phyloP scores from a whole-genome alignment of 2,888 invertebrate genomes.

The Melinopterus prodromus region DNA sequence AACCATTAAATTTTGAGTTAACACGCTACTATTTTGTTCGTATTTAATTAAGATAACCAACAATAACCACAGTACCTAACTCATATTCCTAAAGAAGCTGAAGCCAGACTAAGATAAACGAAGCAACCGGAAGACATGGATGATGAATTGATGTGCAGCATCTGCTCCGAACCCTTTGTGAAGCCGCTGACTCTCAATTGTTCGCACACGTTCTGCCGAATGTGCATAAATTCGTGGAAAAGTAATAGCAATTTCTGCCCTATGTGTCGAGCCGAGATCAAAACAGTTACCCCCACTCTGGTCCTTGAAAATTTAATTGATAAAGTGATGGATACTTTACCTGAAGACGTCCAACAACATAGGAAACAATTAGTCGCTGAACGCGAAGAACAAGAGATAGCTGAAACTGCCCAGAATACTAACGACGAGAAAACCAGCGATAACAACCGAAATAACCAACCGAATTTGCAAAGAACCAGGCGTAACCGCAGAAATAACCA shows the following conservation, averaged over 20 bases:
- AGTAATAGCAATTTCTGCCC: background rate
- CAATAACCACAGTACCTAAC: too few relatives aligned
- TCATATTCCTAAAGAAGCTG: too few relatives aligned
- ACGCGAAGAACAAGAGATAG: background rate
- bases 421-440: background rate
- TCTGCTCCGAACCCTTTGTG: background rate
- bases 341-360: background rate
- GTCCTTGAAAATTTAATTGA: background rate
- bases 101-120: too few relatives aligned
- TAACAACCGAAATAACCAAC: too few relatives aligned
- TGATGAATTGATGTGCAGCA: background rate
- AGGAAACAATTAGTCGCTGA: background rate
- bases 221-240: background rate
- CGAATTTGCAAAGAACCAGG: too few relatives aligned
- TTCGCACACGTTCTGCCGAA: background rate
- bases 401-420: background rate
- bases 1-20: too few relatives aligned
- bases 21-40: too few relatives aligned
- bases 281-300: background rate
- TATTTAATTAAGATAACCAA: too few relatives aligned
- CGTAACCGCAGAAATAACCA: too few relatives aligned
- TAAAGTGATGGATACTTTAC: background rate
- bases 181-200: background rate
- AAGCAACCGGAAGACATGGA: background rate
- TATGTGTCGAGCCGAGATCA: background rate